These are phyloP conservation scores for Corvus hawaiiensis DNA, from an alignment of 2,113 vertebrate genomes.

Conservation along the genomic window DNA sequence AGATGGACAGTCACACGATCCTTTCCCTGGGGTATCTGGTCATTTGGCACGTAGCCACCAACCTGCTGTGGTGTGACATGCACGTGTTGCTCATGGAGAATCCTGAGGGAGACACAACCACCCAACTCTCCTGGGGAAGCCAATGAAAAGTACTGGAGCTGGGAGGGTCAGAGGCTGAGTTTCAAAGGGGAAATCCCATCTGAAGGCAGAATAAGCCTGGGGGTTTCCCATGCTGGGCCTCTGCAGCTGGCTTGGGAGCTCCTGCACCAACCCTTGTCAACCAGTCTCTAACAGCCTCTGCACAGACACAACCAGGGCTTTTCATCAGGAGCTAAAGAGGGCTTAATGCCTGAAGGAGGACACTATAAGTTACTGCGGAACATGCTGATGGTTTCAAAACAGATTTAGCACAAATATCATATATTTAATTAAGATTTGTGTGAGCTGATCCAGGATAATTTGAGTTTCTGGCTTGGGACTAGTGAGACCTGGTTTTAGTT, in stretches of 20 bases:
- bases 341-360: background rate
- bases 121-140: background rate
- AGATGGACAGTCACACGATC: accelerated
- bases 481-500: background rate
- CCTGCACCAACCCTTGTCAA: accelerated
- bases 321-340: background rate
- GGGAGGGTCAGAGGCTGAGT: background rate
- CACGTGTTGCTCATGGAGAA: background rate
- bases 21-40: background rate
- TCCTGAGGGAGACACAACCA: background rate
- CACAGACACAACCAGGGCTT: background rate
- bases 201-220: background rate
- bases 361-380: background rate
- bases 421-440: background rate
- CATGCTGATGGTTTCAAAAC: background rate
- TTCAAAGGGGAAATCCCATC: background rate
- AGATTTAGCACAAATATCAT: background rate
- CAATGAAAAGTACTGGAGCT: background rate
- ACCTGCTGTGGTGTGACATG: accelerated
- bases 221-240: background rate
- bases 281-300: accelerated
- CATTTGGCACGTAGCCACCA: accelerated
- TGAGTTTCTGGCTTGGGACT: background rate
- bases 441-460: background rate
- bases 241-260: background rate